These are phyloP conservation scores for Arrhopalites spinosus DNA, from an alignment of 2,888 invertebrate genomes.

Conservation along the genomic window DNA sequence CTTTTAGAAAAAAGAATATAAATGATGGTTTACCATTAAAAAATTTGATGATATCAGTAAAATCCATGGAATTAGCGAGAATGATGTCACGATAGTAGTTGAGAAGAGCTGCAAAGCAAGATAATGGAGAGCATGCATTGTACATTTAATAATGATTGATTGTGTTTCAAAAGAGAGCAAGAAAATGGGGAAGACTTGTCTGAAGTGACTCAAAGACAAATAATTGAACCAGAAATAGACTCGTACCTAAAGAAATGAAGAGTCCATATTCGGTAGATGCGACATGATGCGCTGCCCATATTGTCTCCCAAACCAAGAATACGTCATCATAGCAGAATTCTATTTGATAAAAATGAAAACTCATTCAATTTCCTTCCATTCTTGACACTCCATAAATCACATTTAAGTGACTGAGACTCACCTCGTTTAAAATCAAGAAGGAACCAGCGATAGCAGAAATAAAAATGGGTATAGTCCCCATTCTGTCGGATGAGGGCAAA, in stretches of 20 bases:
- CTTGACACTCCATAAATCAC: too few species aligned
- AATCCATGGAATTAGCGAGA: slow-evolving; percentile 94
- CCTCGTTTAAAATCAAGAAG: slow-evolving; percentile 90
- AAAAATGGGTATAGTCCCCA: slow-evolving; percentile 95
- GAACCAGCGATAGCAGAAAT: slow-evolving; percentile 98
- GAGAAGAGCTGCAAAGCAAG: too few species aligned
- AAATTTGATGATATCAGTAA: slow-evolving; percentile 97
- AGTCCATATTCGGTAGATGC: slow-evolving; percentile 88
- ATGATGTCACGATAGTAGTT: slow-evolving; percentile 94
- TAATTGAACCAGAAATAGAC: too few species aligned
- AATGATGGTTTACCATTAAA: slow-evolving; percentile 77
- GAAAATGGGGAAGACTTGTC: neutral
- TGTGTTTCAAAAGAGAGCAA: too few species aligned
- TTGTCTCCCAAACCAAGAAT: slow-evolving; percentile 90
- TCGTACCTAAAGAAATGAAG: slow-evolving; percentile 88
- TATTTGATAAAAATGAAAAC: slow-evolving; percentile 56
- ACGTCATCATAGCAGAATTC: slow-evolving; percentile 92
- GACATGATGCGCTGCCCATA: slow-evolving; percentile 90
- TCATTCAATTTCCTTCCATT: neutral
- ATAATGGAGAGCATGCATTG: too few species aligned
- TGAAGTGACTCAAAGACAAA: neutral
- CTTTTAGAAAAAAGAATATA: too few species aligned
- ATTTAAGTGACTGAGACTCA: too few species aligned
- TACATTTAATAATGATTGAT: too few species aligned
- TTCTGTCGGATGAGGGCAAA: slow-evolving; percentile 93